A percentile compares a stretch with the other conserved stretches of the same genome.
These are phyloP conservation scores for Epistrophe eligans DNA, from an alignment of 2,888 invertebrate species.

Conservation along the genomic window DNA sequence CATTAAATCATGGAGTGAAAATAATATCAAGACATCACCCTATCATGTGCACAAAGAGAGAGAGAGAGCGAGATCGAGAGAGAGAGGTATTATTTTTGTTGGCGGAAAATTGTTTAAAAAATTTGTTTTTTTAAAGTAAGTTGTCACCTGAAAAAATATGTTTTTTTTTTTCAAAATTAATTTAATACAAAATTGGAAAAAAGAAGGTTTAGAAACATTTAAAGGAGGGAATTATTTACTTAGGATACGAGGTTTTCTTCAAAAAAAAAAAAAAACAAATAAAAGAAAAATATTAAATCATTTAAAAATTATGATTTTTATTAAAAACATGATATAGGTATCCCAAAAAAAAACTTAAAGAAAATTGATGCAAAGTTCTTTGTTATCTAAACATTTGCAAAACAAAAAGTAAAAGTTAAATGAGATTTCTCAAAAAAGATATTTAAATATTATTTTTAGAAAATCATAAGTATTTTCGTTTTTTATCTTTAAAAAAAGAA, in stretches of 20 bases:
- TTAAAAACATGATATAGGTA: no score
- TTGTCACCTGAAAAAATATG: background rate
- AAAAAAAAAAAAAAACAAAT: no score
- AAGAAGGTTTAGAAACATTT: background rate
- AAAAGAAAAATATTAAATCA: no score
- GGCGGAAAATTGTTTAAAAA: background rate
- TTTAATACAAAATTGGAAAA: background rate
- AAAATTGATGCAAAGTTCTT: background rate
- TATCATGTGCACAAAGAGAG: conserved; percentile 1
- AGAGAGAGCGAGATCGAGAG: background rate
- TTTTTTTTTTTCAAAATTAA: background rate
- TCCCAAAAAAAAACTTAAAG: no score
- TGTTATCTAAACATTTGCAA: background rate
- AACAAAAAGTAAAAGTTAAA: background rate
- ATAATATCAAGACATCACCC: conserved; percentile 16
- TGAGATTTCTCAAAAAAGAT: background rate
- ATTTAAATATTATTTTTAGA: background rate
- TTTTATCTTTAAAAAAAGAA: background rate
- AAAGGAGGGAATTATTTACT: background rate
- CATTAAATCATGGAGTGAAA: background rate
- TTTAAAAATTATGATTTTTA: no score
- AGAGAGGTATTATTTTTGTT: conserved; percentile 9
- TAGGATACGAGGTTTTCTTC: no score
- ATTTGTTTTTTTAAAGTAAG: background rate
- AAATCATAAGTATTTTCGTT: conserved; percentile 8